phyloP scores from a whole-genome alignment of 2,888 invertebrate genomes.

The Acanthacorydalis orientalis region DNA sequence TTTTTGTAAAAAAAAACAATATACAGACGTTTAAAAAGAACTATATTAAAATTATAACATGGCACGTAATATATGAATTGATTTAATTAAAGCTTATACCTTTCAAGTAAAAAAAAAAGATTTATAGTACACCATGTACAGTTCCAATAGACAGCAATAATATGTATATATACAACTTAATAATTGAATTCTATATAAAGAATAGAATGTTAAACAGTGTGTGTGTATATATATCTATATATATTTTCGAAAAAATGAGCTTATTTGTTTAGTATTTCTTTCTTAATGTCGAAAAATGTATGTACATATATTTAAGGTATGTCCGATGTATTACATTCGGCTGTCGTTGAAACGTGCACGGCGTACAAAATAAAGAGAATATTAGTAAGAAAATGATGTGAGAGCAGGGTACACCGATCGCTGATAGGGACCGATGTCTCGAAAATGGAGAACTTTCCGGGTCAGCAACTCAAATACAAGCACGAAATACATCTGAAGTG shows the following conservation, averaged over 20 bases:
- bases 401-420: background rate
- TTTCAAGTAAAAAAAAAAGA: background rate
- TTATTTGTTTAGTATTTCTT: background rate
- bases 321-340: too few species aligned
- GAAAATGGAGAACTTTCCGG: background rate
- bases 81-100: conserved; percentile 3
- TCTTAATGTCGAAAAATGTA: too few species aligned
- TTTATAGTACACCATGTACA: background rate
- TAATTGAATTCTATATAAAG: background rate
- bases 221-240: background rate
- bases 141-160: background rate
- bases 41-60: background rate
- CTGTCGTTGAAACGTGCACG: too few species aligned
- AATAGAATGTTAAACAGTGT: background rate
- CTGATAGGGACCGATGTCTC: background rate
- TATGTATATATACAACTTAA: background rate
- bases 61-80: background rate
- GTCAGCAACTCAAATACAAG: background rate
- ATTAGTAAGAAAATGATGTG: background rate
- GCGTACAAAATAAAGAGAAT: background rate
- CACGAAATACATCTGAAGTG: background rate
- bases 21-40: background rate
- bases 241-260: too few species aligned
- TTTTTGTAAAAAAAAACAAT: background rate
- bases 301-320: too few species aligned